phyloP scores from a whole-genome alignment of 2,113 vertebrate species.

The Danio rerio region GRCz12tu NC_133181.1:47601001-47601500 shows the following conservation, averaged over 20 bases:
- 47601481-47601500: slow-evolving; percentile 77
- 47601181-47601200: too few species aligned
- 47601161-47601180: too few species aligned
- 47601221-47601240: neutral
- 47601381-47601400: slow-evolving; percentile 72
- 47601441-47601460: slow-evolving; percentile 66
- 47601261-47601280: slow-evolving; percentile 4
- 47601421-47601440: slow-evolving; percentile 63
- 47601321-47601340: slow-evolving; percentile 75
- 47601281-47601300: neutral
- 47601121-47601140: too few species aligned
- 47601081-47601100: too few species aligned
- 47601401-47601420: slow-evolving; percentile 67
- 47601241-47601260: neutral
- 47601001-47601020: too few species aligned
- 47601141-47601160: too few species aligned
- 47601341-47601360: slow-evolving; percentile 55
- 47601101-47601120: too few species aligned
- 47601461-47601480: slow-evolving; percentile 74
- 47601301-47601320: slow-evolving; percentile 65
- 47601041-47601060: too few species aligned
- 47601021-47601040: too few species aligned
- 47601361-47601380: slow-evolving; percentile 76
- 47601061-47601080: too few species aligned
- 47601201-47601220: neutral